Evolutionary conservation across 92 coral and sea anemone genomes (phyloP).

Genomic region (Bergia sp.): DNA sequence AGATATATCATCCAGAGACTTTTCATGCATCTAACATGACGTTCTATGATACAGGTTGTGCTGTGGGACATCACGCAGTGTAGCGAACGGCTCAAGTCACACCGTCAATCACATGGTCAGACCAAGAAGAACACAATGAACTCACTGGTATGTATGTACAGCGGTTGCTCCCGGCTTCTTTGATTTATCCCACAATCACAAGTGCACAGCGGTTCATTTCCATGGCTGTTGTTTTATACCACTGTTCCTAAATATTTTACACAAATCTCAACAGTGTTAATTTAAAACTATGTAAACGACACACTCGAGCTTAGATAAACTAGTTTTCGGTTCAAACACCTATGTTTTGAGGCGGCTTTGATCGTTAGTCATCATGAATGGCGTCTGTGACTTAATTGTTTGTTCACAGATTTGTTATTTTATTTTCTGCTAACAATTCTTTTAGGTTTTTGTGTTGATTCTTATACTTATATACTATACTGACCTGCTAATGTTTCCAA

Average conservation of each 20-base stretch:
- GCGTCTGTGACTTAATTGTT: neutral
- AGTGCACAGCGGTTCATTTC: neutral
- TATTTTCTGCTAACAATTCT: neutral
- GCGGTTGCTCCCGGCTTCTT: neutral
- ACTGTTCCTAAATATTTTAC: neutral
- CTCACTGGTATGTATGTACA: conserved; percentile 74
- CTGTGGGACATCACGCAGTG: conserved; percentile 97
- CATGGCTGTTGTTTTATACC: neutral
- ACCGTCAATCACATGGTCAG: conserved; percentile 94
- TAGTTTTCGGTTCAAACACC: too few species aligned
- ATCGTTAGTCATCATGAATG: neutral
- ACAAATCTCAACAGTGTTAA: too few species aligned
- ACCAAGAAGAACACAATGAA: conserved; percentile 95
- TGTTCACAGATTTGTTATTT: neutral
- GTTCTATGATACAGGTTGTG: conserved; percentile 62
- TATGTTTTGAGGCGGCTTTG: too few species aligned
- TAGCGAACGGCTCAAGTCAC: conserved; percentile 88
- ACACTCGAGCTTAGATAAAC: neutral
- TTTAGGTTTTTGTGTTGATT: neutral
- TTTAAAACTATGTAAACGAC: neutral
- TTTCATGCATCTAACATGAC: neutral
- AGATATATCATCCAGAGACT: neutral
- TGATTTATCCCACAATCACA: neutral
- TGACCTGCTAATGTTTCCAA: too few species aligned
- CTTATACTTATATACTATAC: too few species aligned